Evolutionary conservation across 2,113 vertebrate genomes (phyloP), one percentile per base, ranked within the genome.

Genomic region (Phrynosoma platyrhinos): DNA sequence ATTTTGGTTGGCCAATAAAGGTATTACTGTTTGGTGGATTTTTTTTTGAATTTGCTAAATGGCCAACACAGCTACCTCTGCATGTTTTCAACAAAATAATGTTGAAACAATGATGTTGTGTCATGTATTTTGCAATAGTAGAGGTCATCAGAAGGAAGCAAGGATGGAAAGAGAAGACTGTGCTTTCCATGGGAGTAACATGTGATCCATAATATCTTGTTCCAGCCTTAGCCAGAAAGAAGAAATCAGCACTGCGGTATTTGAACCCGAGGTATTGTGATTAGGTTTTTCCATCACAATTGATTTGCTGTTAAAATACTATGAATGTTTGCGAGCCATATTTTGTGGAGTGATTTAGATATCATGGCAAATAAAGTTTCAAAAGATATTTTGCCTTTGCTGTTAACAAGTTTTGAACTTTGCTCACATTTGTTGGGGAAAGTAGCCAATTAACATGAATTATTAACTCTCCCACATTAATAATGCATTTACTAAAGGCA

Each of bases 401-500:
- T 95, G 95, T 96, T 96, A 96, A 96, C 95, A 96, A 96, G 94
- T 94, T 96, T 93, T 97, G 97, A 97, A 97, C 97, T 98, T 97
- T 97, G 96, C 88, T 96, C 96, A 91, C 95, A 89, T 96, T 96
- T 96, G 95, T 96, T 97, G 97, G 95, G 88, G 96, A 96, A 95
- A 97, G 97, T 98, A 98, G 97, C 97, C 98, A 98, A 98, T 98
- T 98, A 98, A 96, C 96, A 98, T 99, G 95, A 98, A 99, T 99
- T 98, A 99, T 99, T 98, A 98, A 99, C 95, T 95, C 92, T 91
- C 0, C 88, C 27, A 71, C 90, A 98, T 99, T 97, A 98, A 98
- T 98, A 98, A 98, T 98, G 98, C 95, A 98, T 98, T 97, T 97
- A 97, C 96, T 95, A 91, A 95, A 96, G 90, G 94, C 93, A 94